These are phyloP conservation scores for Molorchus minor DNA, from an alignment of 2,888 invertebrate genomes.

Conservation along the genomic window DNA sequence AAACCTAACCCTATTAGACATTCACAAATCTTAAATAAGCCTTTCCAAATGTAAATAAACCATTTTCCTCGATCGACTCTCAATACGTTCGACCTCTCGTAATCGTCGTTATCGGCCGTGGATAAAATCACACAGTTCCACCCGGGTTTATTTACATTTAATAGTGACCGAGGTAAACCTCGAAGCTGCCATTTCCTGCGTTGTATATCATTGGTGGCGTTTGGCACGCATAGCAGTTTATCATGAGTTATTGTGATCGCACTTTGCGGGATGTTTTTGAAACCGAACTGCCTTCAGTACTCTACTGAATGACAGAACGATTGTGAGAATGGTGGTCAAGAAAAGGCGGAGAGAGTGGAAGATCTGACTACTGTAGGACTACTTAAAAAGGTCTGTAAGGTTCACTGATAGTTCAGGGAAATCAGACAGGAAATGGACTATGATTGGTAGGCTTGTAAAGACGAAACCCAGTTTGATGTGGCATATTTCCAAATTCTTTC, in stretches of 20 bases:
- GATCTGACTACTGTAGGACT: slow-evolving; percentile 18
- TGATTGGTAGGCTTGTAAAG: too few species aligned
- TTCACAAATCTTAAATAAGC: too few species aligned
- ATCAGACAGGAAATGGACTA: not conserved
- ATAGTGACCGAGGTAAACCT: slow-evolving; percentile 20
- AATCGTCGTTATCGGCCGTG: slow-evolving; percentile 8
- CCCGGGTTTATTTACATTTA: slow-evolving; percentile 14
- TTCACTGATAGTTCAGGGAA: too few species aligned
- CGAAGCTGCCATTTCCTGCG: slow-evolving; percentile 1
- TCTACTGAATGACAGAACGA: slow-evolving; percentile 7
- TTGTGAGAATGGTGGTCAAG: too few species aligned
- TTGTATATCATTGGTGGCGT: slow-evolving; percentile 18
- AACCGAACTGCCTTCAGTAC: slow-evolving; percentile 11
- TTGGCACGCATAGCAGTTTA: slow-evolving; percentile 9
- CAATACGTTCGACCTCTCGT: not conserved
- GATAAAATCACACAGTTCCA: slow-evolving; percentile 8
- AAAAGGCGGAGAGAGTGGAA: too few species aligned
- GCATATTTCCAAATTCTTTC: too few species aligned
- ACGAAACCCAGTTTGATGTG: too few species aligned
- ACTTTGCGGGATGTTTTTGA: slow-evolving; percentile 16
- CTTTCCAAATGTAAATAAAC: slow-evolving; percentile 6
- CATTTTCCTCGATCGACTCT: not conserved
- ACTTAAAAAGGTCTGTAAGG: not conserved
- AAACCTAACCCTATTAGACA: too few species aligned
- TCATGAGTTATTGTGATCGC: slow-evolving; percentile 19